Base-by-base conservation (phyloP, 2,797 vertebrate species). In the Alca torda region DNA sequence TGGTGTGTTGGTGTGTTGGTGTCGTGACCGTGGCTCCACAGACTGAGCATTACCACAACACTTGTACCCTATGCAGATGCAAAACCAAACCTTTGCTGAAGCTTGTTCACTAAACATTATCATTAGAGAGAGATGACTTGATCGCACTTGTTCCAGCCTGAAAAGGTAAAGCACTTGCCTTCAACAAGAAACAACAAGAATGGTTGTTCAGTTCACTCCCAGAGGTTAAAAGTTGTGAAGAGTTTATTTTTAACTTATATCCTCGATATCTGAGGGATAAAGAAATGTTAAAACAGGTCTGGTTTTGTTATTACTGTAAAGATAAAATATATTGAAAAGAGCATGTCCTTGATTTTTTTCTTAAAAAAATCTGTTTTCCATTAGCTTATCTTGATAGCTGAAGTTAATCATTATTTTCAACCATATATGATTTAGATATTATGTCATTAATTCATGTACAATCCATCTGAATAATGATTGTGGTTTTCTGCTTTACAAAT, bases 361-460 rank as follows among this genome's bases (percentile, higher is more conserved):
- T 45, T 0, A 2, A 83, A 96, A 95, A 97, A 95, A 96, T 98
- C 97, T 98, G 98, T 95, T 98, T 98, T 97, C 96, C 98, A 98
- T 98, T 98, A 98, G 97, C 97, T 98, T 98, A 98, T 98, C 98
- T 98, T 97, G 97, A 98, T 98, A 98, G 97, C 96, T 98, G 97
- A 98, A 98, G 97, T 98, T 98, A 98, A 98, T 98, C 97, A 98
- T 98, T 98, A 98, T 98, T 98, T 98, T 98, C 97, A 97, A 97
- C 97, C 97, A 97, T 98, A 98, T 98, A 98, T 99, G 98, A 99
- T 98, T 98, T 98, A 98, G 98, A 98, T 98, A 98, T 98, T 98
- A 98, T 98, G 98, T 98, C 98, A 98, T 98, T 98, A 98, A 98
- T 98, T 98, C 98, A 98, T 98, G 98, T 98, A 98, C 97, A 98